phyloP scores from a whole-genome alignment of 2,113 vertebrate species.

The Syrrhaptes paradoxus region DNA sequence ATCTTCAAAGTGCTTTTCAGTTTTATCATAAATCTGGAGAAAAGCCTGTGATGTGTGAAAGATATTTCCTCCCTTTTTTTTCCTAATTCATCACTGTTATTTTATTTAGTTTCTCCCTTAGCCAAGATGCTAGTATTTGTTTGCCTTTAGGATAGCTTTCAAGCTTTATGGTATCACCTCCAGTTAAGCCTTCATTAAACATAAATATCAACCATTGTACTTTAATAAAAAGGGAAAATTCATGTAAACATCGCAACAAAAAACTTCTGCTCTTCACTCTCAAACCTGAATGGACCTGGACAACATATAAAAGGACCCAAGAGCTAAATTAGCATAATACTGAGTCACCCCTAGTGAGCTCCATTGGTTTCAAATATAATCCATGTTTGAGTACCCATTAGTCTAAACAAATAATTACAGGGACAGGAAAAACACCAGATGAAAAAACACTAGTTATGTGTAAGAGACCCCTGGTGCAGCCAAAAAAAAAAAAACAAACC shows the following conservation, averaged over 20 bases:
- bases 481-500: not conserved
- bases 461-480: not conserved
- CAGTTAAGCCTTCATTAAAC: slow-evolving; percentile 47
- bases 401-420: slow-evolving; percentile 20
- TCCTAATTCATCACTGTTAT: slow-evolving; percentile 14
- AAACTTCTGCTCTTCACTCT: slow-evolving; percentile 24
- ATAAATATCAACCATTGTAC: not conserved
- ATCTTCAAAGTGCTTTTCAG: not conserved
- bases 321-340: slow-evolving; percentile 43
- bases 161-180: not conserved
- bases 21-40: slow-evolving; percentile 21
- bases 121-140: slow-evolving; percentile 35
- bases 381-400: slow-evolving; percentile 1
- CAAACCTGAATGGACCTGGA: slow-evolving; percentile 27
- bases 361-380: not conserved
- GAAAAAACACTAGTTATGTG: not conserved
- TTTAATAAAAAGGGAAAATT: slow-evolving; percentile 21
- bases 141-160: slow-evolving; percentile 43
- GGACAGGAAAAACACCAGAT: not conserved
- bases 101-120: not conserved
- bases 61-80: not conserved
- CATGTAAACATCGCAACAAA: slow-evolving; percentile 40
- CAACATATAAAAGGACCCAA: slow-evolving; percentile 12
- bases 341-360: not conserved
- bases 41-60: slow-evolving; percentile 15